Evolutionary conservation across 2,797 vertebrate genomes (phyloP).

Genomic region (Cyclura pinguis): DNA sequence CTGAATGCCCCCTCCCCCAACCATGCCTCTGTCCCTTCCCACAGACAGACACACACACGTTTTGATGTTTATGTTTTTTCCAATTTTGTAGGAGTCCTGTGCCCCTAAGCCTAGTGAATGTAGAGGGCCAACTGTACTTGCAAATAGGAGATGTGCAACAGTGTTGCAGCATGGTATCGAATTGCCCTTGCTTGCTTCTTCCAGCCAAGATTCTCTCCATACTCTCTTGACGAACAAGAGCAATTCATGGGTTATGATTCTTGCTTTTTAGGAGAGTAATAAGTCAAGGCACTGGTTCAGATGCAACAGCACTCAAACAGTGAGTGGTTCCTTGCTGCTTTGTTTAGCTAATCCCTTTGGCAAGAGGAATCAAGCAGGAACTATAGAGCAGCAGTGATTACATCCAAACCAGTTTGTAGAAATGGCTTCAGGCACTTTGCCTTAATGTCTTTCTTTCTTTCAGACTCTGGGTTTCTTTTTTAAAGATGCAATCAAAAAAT

Average conservation of each 20-base stretch:
- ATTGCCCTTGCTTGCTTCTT: not conserved
- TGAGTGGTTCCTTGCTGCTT: not conserved
- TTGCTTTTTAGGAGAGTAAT: not conserved
- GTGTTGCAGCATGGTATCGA: not conserved
- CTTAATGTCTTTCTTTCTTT: constrained; percentile 56
- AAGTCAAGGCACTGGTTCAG: not conserved
- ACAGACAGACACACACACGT: too few relatives aligned
- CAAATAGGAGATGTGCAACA: not conserved
- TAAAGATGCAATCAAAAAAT: constrained; percentile 97
- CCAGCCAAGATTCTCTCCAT: not conserved
- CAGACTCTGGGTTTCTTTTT: constrained; percentile 96
- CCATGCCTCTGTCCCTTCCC: too few relatives aligned
- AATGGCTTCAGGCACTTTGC: not conserved
- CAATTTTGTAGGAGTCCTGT: too few relatives aligned
- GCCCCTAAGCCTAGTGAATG: too few relatives aligned
- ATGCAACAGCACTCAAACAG: not conserved
- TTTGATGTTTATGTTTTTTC: too few relatives aligned
- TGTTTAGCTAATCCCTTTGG: too few relatives aligned
- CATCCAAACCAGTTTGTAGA: not conserved
- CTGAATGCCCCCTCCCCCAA: too few relatives aligned
- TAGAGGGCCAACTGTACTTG: not conserved
- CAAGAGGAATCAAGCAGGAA: not conserved
- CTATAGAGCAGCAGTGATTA: not conserved
- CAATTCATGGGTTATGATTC: not conserved
- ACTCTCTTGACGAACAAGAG: not conserved